Base-by-base conservation (phyloP, 2,888 invertebrate genomes). In the Stenodema calcarata region DNA sequence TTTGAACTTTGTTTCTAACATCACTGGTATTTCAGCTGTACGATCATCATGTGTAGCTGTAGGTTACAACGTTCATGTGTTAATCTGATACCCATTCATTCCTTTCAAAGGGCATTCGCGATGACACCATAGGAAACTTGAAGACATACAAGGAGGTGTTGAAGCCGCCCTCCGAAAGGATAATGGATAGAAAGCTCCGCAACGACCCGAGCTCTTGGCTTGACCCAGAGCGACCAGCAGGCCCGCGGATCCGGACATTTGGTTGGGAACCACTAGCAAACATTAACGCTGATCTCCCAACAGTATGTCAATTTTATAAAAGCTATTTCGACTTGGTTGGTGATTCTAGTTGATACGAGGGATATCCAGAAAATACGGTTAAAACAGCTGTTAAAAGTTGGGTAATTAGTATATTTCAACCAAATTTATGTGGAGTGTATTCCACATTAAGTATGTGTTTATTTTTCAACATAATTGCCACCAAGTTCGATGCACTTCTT, bases 181-280 rank as follows among this genome's bases (percentile, higher is more conserved):
- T 84, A 14, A 30, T 84, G 16, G 84, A 84, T 30, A 50, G 73
- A 44, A 70, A 84, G 6, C 28, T 84, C 27, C 41, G 75, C 18
- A 70, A 35, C 27, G 75, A 75, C 73, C 84, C 84, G 14, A 47
- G 35, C 30, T 12, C 73, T n/a, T 84, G 84, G 84, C 12, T 73
- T 14, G 84, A 84, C 44, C 84, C 84, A 12, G 47, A 44, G 27
- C 73, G 84, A 2, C 28, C 44, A 0, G 75, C 84, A 14, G 84
- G 84, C 0, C 84, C 84, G 4, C 70, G 73, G 7, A 47, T 84
- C 1, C 42, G 84, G 1, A 30, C 73, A 27, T 84, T 54, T 28
- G 84, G 84, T 3, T 84, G 84, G 84, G 84, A 84, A 28, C 84
- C 84, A 7, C 44, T 84, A 0, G 84, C 84, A 1, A 30, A 84